Evolutionary conservation across 2,797 vertebrate genomes (phyloP).

Genomic region (Sylvia borin): DNA sequence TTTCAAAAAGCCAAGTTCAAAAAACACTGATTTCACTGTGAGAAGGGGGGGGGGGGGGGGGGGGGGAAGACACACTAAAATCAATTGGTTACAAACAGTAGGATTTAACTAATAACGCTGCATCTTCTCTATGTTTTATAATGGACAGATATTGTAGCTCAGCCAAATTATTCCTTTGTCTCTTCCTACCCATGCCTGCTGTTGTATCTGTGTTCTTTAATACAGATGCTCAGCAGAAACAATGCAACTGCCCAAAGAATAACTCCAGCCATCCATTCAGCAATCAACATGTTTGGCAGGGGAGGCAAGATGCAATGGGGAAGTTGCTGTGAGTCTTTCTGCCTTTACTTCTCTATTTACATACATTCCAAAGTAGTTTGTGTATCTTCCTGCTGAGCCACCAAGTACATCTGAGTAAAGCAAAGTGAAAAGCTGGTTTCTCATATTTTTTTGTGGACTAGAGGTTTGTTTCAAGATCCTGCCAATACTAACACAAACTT

Average conservation of each 20-base stretch:
- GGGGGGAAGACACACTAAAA: too few species aligned
- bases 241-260: conserved; percentile 38
- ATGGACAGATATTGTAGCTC: background rate
- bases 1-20: background rate
- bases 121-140: background rate
- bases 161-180: conserved; percentile 43
- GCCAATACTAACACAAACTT: background rate
- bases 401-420: background rate
- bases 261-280: background rate
- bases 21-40: background rate
- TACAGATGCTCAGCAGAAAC: conserved; percentile 56
- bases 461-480: background rate
- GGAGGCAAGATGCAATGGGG: rapidly evolving
- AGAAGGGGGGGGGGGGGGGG: background rate
- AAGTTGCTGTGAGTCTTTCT: background rate
- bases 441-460: background rate
- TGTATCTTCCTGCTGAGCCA: background rate
- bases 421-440: background rate
- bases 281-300: background rate
- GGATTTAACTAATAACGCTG: background rate
- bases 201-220: background rate
- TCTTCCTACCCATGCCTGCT: background rate
- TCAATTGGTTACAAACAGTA: background rate
- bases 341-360: background rate
- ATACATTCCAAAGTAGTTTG: background rate